phyloP scores from a whole-genome alignment of 2,888 invertebrate genomes.

The Lithophane ornitopus region DNA sequence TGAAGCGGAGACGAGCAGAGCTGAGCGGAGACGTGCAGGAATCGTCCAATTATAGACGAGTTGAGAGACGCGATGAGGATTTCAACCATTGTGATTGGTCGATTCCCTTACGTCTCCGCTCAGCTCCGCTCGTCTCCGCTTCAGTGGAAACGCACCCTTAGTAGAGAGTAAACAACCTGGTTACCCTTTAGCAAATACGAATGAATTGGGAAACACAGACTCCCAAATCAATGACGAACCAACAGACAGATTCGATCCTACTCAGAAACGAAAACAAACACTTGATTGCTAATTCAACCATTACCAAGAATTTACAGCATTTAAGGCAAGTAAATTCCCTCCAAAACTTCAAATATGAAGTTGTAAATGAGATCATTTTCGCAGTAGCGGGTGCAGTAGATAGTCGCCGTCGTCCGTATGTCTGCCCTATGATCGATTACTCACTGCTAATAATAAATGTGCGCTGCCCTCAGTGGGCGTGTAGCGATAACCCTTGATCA shows the following conservation, averaged over 20 bases:
- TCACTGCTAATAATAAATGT: constrained; percentile 75
- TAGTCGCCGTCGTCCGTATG: constrained; percentile 70
- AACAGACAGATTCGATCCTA: not conserved
- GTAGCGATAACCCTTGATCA: constrained; percentile 83
- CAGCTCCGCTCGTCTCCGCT: no score
- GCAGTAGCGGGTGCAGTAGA: constrained; percentile 48
- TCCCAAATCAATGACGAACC: constrained; percentile 10
- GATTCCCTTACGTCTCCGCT: no score
- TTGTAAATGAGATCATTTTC: constrained; percentile 45
- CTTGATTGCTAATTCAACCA: not conserved
- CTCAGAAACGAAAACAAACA: constrained; percentile 14
- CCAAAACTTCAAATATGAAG: not conserved
- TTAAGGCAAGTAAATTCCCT: constrained; percentile 22
- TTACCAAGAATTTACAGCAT: constrained; percentile 5
- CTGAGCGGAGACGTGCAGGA: no score
- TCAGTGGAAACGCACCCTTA: no score
- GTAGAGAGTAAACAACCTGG: not conserved
- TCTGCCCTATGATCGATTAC: constrained; percentile 73
- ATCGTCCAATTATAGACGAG: no score
- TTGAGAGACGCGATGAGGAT: no score
- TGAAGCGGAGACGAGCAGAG: no score
- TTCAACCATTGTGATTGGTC: no score
- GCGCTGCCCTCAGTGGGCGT: constrained; percentile 70
- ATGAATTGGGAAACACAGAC: constrained; percentile 28
- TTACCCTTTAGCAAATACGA: not conserved